Evolutionary conservation across 1,140 invertebrate species (phyloP).

Genomic region (Dendrolimus kikuchii): DNA sequence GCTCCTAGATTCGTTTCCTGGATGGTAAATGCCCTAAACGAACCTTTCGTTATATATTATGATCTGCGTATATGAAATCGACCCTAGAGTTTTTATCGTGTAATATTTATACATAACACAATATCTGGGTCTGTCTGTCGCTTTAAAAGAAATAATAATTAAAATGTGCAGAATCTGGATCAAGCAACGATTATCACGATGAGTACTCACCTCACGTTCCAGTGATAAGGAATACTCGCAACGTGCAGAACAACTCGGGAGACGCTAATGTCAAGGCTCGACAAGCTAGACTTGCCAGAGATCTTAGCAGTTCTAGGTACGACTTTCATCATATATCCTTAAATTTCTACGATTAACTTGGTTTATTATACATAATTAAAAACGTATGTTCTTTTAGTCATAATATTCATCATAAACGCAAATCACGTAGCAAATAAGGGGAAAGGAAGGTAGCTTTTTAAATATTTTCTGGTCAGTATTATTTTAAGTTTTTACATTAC

Average conservation of each 20-base stretch:
- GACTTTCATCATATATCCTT: constrained; percentile 1
- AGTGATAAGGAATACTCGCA: constrained; percentile 49
- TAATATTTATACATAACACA: too few relatives aligned
- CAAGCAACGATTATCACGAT: constrained; percentile 57
- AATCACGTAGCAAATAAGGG: constrained; percentile 58
- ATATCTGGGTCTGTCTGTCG: not conserved
- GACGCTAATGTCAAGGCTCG: constrained; percentile 54
- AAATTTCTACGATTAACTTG: too few relatives aligned
- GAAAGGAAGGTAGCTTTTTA: constrained; percentile 52
- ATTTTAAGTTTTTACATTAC: constrained; percentile 18
- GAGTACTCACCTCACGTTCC: constrained; percentile 51
- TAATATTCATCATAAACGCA: too few relatives aligned
- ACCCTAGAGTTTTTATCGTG: too few relatives aligned
- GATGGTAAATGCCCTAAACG: too few relatives aligned
- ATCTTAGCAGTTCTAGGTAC: constrained; percentile 58
- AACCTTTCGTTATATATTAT: too few relatives aligned
- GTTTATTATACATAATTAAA: too few relatives aligned
- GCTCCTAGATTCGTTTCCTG: too few relatives aligned
- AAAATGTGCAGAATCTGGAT: constrained; percentile 46
- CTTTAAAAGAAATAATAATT: not conserved
- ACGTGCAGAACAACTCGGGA: constrained; percentile 43
- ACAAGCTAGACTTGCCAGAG: constrained; percentile 55
- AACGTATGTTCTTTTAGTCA: too few relatives aligned
- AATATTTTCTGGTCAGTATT: constrained; percentile 10
- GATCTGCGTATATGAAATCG: too few relatives aligned